phyloP scores from a whole-genome alignment of 2,113 vertebrate species.

The Falco punctatus region DNA sequence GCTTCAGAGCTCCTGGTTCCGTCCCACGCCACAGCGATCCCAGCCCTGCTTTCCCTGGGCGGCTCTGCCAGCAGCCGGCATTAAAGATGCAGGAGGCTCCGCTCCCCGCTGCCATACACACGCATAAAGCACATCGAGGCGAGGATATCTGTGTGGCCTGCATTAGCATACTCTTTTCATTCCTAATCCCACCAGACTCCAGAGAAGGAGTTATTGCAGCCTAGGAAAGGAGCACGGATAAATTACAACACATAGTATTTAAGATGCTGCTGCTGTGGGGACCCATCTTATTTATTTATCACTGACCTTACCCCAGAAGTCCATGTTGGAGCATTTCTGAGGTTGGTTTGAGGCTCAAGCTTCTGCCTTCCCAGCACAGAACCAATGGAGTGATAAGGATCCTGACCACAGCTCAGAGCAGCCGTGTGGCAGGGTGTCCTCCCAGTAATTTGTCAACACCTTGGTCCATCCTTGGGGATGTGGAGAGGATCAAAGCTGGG shows the following conservation, averaged over 20 bases:
- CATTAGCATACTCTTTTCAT: background rate
- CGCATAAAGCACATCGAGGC: background rate
- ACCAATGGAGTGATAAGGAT: background rate
- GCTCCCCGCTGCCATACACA: background rate
- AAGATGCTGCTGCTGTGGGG: background rate
- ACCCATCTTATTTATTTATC: background rate
- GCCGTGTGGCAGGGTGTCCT: background rate
- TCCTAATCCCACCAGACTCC: background rate
- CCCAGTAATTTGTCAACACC: background rate
- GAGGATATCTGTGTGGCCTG: background rate
- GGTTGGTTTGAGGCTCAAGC: background rate
- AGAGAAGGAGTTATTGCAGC: background rate
- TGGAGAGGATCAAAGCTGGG: background rate
- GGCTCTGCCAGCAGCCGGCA: background rate
- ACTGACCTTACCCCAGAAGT: background rate
- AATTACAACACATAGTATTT: background rate
- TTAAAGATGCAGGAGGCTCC: background rate
- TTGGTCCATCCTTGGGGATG: background rate
- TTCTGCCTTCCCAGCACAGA: background rate
- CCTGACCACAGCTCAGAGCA: background rate
- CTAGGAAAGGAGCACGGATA: background rate
- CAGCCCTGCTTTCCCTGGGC: background rate
- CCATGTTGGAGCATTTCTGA: background rate
- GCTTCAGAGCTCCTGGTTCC: background rate
- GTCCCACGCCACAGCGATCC: background rate